Base-by-base conservation (phyloP, 2,797 vertebrate species). In the Dicrostonyx torquatus region DNA sequence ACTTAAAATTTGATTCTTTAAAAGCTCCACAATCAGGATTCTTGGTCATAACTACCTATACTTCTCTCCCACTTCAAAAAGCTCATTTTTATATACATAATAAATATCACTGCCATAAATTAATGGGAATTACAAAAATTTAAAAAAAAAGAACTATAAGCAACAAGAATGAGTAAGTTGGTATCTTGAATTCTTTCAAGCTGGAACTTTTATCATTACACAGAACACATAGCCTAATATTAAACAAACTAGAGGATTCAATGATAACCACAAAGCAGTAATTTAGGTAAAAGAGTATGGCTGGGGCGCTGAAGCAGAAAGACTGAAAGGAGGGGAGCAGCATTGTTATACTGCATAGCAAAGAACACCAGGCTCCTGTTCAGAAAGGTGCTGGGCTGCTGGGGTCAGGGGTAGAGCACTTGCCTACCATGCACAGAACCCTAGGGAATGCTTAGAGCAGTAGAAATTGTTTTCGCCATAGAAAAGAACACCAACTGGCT, bases 171-270 rank as follows among this genome's bases (percentile, higher is more conserved):
- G 7, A 64, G 34, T 60, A 91, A 91, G 5, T 34, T 43, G 43
- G 48, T 53, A 84, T 20, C 73, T 1, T 58, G 73, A 34, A 90
- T 62, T 86, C 26, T 94, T 90, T 93, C 29, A 73, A 50, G 31
- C 34, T 58, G 43, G 68, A 45, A 93, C 76, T 92, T 94, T 83
- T 53, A 94, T 72, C n/a, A 94, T n/a, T 62, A 87, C 73, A 90
- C 29, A 94, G 17, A 11, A 14, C 22, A 76, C 0, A 86, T 3
- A 82, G 10, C 37, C 55, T 60, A 37, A 72, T 45, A 84, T 89
- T 45, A 88, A 34, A 77, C 0, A 88, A 93, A 5, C 11, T 17
- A 93, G 12, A 9, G 10, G 31, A 84, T 34, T 7, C 8, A 70
- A 76, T 2, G 64, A 26, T 68, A 29, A 64, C 53, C 31, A 24